Base-by-base conservation (phyloP, 2,888 invertebrate genomes). In the Timandra comae region DNA sequence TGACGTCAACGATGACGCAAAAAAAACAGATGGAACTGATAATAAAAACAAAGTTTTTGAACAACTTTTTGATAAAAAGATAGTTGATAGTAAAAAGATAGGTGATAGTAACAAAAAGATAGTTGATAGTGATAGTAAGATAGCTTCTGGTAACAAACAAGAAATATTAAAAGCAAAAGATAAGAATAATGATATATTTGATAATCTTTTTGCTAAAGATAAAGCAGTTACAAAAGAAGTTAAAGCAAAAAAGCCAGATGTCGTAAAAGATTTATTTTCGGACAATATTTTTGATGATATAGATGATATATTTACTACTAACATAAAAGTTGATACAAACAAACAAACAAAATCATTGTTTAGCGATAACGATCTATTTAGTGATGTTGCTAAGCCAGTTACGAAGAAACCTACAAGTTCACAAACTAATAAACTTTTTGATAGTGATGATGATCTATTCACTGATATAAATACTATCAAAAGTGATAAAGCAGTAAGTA, bases 231-330 rank as follows among this genome's bases (percentile, higher is more conserved):
- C 35, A 22, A 37, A 40, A 46, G 39, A 41, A 27, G 33, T 34
- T 16, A 36, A 38, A 37, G 46, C 45, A 28, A 44, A 42, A 41
- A 35, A 37, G 27, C 35, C 43, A 20, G 30, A 46, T 5, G 41
- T 34, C 5, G 34, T 40, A 30, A 51, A 52, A 10, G 79, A 84
- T 56, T 38, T 79, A 3, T 81, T 82, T 27, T 73, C 60, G 38
- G 81, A 82, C 45, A 67, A 77, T 49, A 51, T 85, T 30, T 85
- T 85, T 46, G 85, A 84, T 64, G 84, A 85, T 44, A 74, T 81
- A 3, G 82, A 84, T 46, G 76, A 84, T 58, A 75, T 82, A 27
- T 84, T 82, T 41, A 64, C 71, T 5, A 68, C 57, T n/a, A 63
- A 66, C 22, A 49, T 73, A 16, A 74, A 56, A 51, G 56, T 59